A percentile compares a stretch with the other conserved stretches of the same genome.
Conservation (phyloP, 2,888 invertebrate genomes). For the Tenthredo scrophulariae region DNA sequence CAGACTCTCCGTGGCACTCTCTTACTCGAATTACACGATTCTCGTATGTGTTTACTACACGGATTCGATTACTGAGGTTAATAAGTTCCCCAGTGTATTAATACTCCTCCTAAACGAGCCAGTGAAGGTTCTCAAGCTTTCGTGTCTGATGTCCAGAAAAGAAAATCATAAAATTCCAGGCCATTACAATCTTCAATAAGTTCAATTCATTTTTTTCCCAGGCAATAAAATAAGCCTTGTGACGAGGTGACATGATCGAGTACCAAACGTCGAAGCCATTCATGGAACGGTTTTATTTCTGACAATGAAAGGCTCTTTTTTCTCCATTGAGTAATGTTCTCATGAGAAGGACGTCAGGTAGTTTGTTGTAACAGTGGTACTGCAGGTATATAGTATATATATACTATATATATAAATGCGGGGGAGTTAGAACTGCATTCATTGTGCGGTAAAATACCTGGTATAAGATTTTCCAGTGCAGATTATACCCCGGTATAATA, state of each 20-base stretch:
- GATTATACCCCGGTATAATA: slow-evolving; percentile 5
- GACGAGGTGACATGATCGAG: neutral
- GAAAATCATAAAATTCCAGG: neutral
- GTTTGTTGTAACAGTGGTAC: neutral
- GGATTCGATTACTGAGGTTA: slow-evolving; percentile 44
- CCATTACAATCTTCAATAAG: no score
- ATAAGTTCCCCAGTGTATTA: neutral
- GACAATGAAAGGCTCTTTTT: neutral
- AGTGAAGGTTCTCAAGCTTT: neutral
- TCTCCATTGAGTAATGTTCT: neutral
- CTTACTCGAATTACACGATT: slow-evolving; percentile 37
- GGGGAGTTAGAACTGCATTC: neutral
- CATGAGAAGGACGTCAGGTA: neutral
- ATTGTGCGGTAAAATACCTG: neutral
- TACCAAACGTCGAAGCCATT: neutral
- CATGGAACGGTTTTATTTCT: neutral
- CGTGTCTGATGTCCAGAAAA: neutral
- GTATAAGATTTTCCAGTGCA: neutral
- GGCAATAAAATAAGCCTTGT: slow-evolving; percentile 3
- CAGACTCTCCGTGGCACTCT: slow-evolving; percentile 34
- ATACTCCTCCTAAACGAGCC: neutral
- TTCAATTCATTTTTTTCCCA: neutral
- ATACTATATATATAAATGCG: neutral
- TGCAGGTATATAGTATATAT: slow-evolving; percentile 2
- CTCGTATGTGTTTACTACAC: neutral